phyloP scores from a whole-genome alignment of 1,140 invertebrate species.

The Homalodisca vitripennis region DNA sequence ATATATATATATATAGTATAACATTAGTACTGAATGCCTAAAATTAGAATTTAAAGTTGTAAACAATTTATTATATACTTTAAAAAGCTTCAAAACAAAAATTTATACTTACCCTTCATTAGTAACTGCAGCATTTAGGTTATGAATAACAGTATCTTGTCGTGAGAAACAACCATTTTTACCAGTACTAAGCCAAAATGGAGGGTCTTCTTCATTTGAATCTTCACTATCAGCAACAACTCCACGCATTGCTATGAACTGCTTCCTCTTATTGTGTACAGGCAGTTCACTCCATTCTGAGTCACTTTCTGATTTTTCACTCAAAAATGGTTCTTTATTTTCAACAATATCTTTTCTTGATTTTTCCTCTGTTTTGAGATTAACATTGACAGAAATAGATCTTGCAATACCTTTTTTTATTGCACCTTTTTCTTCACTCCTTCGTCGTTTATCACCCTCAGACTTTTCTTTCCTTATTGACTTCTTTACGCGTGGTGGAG shows the following conservation, averaged over 20 bases:
- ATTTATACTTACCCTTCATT: too few species aligned
- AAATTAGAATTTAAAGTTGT: too few species aligned
- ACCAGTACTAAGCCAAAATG: constrained; percentile 41
- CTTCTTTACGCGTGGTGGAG: background rate
- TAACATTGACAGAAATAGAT: too few species aligned
- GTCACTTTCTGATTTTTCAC: constrained; percentile 38
- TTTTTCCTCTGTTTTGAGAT: too few species aligned
- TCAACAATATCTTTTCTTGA: too few species aligned
- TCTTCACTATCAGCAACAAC: constrained; percentile 31
- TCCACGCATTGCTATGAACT: constrained; percentile 37
- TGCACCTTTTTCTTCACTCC: background rate
- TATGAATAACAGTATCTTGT: constrained; percentile 37
- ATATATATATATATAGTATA: too few species aligned
- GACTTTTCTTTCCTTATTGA: constrained; percentile 28
- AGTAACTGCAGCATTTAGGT: background rate
- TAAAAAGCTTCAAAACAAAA: too few species aligned
- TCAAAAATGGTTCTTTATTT: background rate
- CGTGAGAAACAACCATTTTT: constrained; percentile 37
- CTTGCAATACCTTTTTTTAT: background rate
- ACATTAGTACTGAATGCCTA: too few species aligned
- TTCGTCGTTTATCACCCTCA: constrained; percentile 16
- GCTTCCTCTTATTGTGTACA: constrained; percentile 34
- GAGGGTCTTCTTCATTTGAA: constrained; percentile 41
- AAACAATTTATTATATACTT: too few species aligned
- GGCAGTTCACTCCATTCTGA: constrained; percentile 34